Evolutionary conservation across 2,888 invertebrate genomes (phyloP), one percentile per base, ranked within the genome.

Genomic region (Polydrusus tereticollis): DNA sequence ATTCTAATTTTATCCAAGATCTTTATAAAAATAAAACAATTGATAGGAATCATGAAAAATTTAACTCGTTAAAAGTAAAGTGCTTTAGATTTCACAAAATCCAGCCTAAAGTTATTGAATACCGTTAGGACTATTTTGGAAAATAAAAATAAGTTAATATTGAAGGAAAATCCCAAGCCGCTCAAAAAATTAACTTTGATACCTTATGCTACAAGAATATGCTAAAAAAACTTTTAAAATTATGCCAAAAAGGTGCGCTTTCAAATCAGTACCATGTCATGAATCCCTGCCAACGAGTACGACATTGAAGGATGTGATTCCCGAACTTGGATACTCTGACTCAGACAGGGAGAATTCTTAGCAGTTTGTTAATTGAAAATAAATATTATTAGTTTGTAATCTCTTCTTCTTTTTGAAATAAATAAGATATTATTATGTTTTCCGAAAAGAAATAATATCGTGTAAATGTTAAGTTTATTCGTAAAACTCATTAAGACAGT

Each of bases 21-120:
- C n/a, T n/a, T n/a, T n/a, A n/a, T 58, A 26, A 58, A 58, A 58
- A 58, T 38, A 58, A 58, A 33, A 55, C 55, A 7, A n/a, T 55
- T 23, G 55, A 55, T 23, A 3, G 20, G 2, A 41, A 41, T 14
- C 10, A 41, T 26, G 26, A 50, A 1, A 50, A 50, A 23, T 16
- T 41, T 0, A 41, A 50, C 12, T 50, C 1, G 26, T 14, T 14
- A 12, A 41, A 41, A 41, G 41, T 41, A n/a, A 41, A 58, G 16
- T 14, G 58, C n/a, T 58, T 58, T 33, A 2, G n/a, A 58, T 58
- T 58, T 36, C 16, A 58, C 3, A 29, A 58, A 58, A 20, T 8
- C 1, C 16, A 36, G n/a, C 57, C 57, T 2, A 7, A 16, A 26
- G 29, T 57, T 57, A 36, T 26, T 26, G 29, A 57, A 26, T 58